phyloP scores from a whole-genome alignment of 2,888 invertebrate species.

The Latrodectus elegans region DNA sequence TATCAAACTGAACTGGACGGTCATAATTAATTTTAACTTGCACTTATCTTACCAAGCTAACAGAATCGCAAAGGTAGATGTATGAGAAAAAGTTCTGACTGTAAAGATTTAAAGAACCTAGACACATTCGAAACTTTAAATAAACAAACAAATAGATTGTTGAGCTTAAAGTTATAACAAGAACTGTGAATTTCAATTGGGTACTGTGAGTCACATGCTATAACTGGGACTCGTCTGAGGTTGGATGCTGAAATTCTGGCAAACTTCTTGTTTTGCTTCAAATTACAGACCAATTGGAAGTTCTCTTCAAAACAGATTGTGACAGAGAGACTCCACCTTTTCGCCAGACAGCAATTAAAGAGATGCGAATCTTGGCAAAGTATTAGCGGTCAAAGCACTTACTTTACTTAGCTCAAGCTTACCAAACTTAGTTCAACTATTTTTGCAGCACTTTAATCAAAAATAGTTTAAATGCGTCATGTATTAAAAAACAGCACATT shows the following conservation, averaged over 20 bases:
- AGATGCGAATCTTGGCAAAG: constrained; percentile 43
- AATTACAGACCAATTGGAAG: constrained; percentile 61
- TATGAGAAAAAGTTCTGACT: background rate
- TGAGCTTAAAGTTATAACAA: constrained; percentile 59
- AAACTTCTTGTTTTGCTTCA: constrained; percentile 63
- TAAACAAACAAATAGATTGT: constrained; percentile 35
- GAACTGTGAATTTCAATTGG: constrained; percentile 43
- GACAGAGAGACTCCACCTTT: constrained; percentile 17
- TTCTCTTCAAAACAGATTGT: constrained; percentile 30
- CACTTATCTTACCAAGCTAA: background rate
- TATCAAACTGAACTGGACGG: background rate
- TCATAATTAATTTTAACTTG: background rate
- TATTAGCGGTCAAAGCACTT: constrained; percentile 58
- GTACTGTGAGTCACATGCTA: constrained; percentile 57
- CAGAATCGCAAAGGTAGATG: background rate
- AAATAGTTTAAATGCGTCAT: background rate
- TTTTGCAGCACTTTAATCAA: background rate
- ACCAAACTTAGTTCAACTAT: constrained; percentile 39
- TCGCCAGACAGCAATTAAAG: constrained; percentile 61
- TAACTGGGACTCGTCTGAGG: constrained; percentile 43
- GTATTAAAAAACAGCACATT: too few species aligned
- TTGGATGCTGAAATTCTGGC: constrained; percentile 61
- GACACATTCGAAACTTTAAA: constrained; percentile 28
- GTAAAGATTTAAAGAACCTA: background rate
- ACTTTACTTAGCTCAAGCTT: constrained; percentile 51